Evolutionary conservation across 2,888 invertebrate genomes (phyloP).

Genomic region (Synanthedon andrenaeformis): DNA sequence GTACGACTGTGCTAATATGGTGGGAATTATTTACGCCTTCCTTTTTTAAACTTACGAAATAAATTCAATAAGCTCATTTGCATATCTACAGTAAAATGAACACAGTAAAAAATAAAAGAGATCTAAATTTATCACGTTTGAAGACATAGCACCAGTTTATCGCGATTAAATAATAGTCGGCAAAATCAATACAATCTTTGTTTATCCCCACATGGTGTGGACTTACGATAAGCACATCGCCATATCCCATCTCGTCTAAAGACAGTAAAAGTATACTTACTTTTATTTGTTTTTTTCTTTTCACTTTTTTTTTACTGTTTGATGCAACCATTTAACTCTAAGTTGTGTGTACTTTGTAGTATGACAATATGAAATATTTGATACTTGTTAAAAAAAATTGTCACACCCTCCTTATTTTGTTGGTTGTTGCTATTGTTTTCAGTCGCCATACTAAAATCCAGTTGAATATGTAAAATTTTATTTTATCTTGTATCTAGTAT

Average conservation of each 20-base stretch:
- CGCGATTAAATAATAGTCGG: constrained; percentile 29
- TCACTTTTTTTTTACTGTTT: constrained; percentile 15
- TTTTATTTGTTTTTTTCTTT: constrained; percentile 17
- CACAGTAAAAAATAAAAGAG: not conserved
- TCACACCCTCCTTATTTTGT: no score
- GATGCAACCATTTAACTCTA: constrained; percentile 13
- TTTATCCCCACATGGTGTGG: constrained; percentile 48
- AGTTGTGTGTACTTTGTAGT: constrained; percentile 1
- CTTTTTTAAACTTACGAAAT: no score
- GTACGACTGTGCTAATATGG: no score
- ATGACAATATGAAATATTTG: no score
- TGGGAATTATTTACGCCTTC: no score
- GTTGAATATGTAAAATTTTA: no score
- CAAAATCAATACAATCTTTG: constrained; percentile 58
- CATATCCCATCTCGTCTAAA: constrained; percentile 32
- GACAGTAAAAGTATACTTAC: constrained; percentile 44
- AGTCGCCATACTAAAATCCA: no score
- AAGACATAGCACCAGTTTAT: not conserved
- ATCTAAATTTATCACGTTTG: not conserved
- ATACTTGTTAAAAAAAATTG: no score
- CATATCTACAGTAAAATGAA: not conserved
- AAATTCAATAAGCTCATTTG: no score
- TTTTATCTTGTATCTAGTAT: no score
- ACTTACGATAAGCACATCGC: constrained; percentile 35
- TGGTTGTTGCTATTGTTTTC: no score